Evolutionary conservation across 53 echinoderm and acorn worm genomes (phyloP).

Genomic region (Hippasteria phrygiana): DNA sequence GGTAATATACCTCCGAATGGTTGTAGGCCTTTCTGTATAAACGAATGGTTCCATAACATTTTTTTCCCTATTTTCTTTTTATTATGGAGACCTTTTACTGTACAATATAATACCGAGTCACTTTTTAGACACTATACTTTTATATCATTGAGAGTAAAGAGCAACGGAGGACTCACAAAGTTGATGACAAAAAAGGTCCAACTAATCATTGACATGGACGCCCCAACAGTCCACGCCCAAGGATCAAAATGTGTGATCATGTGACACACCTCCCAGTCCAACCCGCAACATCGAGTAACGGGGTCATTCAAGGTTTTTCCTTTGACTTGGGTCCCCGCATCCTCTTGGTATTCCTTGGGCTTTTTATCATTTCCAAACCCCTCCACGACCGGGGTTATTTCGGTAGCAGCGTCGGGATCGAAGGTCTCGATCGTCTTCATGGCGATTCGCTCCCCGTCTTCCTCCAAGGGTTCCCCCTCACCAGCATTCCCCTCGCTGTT

Average conservation of each 20-base stretch:
- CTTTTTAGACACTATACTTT: not conserved
- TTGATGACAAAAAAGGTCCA: conserved; percentile 42
- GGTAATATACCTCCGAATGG: no score
- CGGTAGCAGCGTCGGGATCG: not conserved
- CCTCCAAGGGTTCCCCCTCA: not conserved
- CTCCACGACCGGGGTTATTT: not conserved
- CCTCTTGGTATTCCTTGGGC: not conserved
- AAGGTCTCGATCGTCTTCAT: not conserved
- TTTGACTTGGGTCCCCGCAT: not conserved
- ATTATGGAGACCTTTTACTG: not conserved
- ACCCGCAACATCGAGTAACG: not conserved
- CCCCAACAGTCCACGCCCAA: conserved; percentile 16
- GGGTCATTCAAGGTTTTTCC: not conserved
- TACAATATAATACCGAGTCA: not conserved
- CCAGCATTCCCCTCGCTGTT: not conserved
- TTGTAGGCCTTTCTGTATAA: no score
- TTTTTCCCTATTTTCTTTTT: no score
- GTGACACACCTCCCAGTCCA: not conserved
- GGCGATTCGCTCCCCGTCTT: not conserved
- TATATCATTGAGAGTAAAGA: not conserved
- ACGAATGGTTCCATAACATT: no score
- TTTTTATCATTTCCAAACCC: not conserved
- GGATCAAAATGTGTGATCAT: not conserved
- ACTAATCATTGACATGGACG: not conserved
- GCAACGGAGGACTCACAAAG: conserved; percentile 8